Evolutionary conservation across 2,113 vertebrate genomes (phyloP).

Genomic region (Sturnus vulgaris): DNA sequence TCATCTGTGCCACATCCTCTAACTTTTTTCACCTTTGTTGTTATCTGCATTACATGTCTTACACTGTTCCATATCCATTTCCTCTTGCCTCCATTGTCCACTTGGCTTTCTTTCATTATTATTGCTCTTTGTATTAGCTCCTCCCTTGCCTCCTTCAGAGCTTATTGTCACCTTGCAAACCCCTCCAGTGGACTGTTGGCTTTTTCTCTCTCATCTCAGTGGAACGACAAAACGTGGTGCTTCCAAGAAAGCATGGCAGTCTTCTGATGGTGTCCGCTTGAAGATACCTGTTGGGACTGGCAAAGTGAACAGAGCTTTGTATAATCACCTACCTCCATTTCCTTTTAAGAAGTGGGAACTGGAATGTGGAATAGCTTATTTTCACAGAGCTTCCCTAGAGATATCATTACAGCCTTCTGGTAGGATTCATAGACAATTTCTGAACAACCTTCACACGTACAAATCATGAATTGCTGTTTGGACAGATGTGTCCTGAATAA

Average conservation of each 20-base stretch:
- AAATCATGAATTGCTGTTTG: not conserved
- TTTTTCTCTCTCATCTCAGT: not conserved
- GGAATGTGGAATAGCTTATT: not conserved
- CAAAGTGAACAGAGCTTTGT: not conserved
- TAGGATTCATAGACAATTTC: not conserved
- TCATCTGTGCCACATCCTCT: not conserved
- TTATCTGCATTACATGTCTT: not conserved
- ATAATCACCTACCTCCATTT: not conserved
- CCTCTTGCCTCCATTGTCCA: not conserved
- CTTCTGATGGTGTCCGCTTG: not conserved
- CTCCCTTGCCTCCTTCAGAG: not conserved
- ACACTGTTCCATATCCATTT: not conserved
- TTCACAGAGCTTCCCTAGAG: not conserved
- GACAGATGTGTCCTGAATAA: not conserved
- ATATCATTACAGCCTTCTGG: not conserved
- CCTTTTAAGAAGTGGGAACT: not conserved
- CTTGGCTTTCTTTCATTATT: not conserved
- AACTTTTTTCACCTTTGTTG: not conserved
- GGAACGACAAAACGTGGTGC: not conserved
- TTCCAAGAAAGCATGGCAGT: not conserved
- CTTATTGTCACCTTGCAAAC: not conserved
- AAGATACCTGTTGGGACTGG: not conserved
- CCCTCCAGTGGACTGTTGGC: not conserved
- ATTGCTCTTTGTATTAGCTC: not conserved
- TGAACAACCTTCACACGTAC: not conserved